Base-by-base conservation (phyloP, 2,888 invertebrate genomes). In the Incurvaria masculella region DNA sequence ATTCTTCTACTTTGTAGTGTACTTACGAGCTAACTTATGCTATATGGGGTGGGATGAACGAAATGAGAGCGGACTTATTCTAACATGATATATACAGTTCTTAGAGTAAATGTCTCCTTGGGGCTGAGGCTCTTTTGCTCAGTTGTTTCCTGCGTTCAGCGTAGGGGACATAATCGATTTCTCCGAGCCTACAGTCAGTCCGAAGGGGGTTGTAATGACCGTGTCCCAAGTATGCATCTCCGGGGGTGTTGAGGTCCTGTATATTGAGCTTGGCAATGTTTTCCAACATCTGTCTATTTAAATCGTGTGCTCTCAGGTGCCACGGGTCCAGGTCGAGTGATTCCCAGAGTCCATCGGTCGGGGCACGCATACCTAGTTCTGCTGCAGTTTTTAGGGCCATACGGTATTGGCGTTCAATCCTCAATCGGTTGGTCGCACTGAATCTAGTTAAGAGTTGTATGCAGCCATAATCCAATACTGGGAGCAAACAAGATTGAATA, bases 311-410 rank as follows among this genome's bases (percentile, higher is more conserved):
- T 14, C 49, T 44, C 23, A 52, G 46, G 21, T 51, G 51, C 47
- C 49, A 52, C 20, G 53, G 50, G 38, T 53, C 49, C 44, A 43
- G 33, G 42, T 52, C 50, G 18, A 49, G 46, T 49, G 50, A 50
- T 38, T 53, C 49, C 52, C 50, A 51, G 17, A 53, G 20, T 16
- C 26, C 26, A 26, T 50, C 44, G 4, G 47, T 52, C 33, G 45
- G 45, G 23, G 21, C 20, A 38, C 39, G 21, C 38, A 45, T 41
- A 19, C 45, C 45, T 20, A 50, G 39, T 10, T 44, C n/a, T 19
- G 38, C 47, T 2, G 44, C 43, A 21, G 10, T 42, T 17, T 50
- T 47, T 10, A 47, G 20, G 23, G 51, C 39, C 45, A 47, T 44
- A 17, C 48, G 33, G 21, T 49, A 51, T 42, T 51, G 51, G 6